Evolutionary conservation across 2,113 vertebrate genomes (phyloP), one percentile per base, ranked within the genome.

Genomic region (Mesitornis unicolor): DNA sequence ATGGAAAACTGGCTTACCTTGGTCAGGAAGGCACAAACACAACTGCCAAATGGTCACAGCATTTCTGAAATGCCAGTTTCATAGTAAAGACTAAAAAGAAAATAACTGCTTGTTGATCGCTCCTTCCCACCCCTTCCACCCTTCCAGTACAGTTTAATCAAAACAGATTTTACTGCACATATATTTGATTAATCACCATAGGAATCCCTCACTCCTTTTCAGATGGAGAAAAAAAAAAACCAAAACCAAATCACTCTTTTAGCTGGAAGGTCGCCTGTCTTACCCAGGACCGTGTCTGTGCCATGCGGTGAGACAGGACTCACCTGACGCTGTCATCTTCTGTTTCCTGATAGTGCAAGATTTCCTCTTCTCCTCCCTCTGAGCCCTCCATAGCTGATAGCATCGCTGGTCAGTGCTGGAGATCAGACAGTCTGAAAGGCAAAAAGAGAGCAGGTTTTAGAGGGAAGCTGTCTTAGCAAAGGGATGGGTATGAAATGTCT

Each of bases 241-340:
- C n/a, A n/a, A n/a, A n/a, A n/a, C n/a, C n/a, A n/a, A 31, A 69
- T 63, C 29, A 24, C 26, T 63, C 67, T 47, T 61, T 54, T 40
- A 48, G 22, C 43, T 59, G 43, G 69, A 25, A 42, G 35, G 38
- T 53, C 20, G 45, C 79, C 43, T 68, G 57, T 67, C 65, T 43
- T 71, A 24, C 51, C 29, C 70, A 51, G 33, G n/a, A 35, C 31
- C 12, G 3, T 9, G 24, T 35, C 60, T 78, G 74, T 87, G 53
- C 48, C 35, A 7, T 1, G 6, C 4, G 16, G 11, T 2, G 12
- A 31, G 53, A 21, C 33, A 69, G 31, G 26, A 56, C 97, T 97
- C 87, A 98, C 98, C 96, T 97, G 86, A 93, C 83, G 2, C 77
- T 92, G 35, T 94, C 84, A 78, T 95, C 45, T 53, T 95, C 97